These are phyloP conservation scores for Pteromalus puparum DNA, from an alignment of 1,140 invertebrate species.

Conservation along the genomic window DNA sequence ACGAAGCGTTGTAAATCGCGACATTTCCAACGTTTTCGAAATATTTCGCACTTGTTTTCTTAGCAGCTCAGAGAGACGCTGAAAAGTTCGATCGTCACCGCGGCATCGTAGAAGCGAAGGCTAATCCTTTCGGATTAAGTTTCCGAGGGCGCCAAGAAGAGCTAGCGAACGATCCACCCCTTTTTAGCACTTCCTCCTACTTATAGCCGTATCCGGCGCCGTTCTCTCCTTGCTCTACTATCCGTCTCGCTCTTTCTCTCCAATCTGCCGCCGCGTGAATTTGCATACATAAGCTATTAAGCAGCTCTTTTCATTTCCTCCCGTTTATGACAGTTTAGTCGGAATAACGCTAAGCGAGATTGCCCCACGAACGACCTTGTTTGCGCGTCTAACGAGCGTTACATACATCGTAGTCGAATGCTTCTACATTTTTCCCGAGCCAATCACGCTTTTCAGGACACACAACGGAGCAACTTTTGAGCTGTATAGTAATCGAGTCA, in stretches of 20 bases:
- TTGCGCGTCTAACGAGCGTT: not conserved
- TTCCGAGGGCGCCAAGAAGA: conserved; percentile 57
- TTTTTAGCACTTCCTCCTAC: conserved; percentile 69
- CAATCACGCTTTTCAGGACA: not conserved
- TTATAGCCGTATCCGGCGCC: conserved; percentile 53
- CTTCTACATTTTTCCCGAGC: not conserved
- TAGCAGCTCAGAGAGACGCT: not conserved
- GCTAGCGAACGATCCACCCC: conserved; percentile 63
- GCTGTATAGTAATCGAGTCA: conserved; percentile 11
- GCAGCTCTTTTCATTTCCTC: conserved; percentile 77
- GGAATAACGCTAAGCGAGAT: conserved; percentile 75
- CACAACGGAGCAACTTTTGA: too few species aligned
- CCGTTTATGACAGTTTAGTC: conserved; percentile 76
- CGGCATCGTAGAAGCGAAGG: conserved; percentile 34
- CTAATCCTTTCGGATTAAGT: conserved; percentile 62
- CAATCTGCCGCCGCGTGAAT: conserved; percentile 72
- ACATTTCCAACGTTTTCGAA: not conserved
- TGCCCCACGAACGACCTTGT: conserved; percentile 65
- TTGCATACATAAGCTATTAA: conserved; percentile 77
- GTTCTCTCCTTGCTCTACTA: conserved; percentile 59
- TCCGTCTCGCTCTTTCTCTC: conserved; percentile 65
- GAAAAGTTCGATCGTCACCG: not conserved
- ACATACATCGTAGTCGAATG: not conserved
- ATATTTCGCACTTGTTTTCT: not conserved
- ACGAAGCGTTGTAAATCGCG: not conserved